Percentiles rank a stretch among this genome's conserved stretches.
Evolutionary conservation across 2,888 invertebrate genomes (phyloP).

Genomic region (Polyommatus iphigenia): DNA sequence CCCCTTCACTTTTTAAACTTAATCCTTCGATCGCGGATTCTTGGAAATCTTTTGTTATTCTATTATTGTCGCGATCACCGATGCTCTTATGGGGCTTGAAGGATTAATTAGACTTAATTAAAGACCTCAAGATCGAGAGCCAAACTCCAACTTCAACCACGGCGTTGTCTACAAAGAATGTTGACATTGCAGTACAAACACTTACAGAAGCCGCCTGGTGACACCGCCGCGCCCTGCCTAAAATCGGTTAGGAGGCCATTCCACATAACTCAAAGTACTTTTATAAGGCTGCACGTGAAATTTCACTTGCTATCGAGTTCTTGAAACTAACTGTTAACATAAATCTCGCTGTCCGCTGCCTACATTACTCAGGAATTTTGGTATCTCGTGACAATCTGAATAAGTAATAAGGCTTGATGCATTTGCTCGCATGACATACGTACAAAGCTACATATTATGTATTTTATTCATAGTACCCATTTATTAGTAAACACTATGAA

Average conservation of each 20-base stretch:
- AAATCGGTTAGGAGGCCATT: constrained; percentile 9
- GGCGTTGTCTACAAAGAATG: not conserved
- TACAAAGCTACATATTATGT: too few relatives aligned
- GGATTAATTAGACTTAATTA: too few relatives aligned
- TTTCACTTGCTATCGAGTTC: constrained; percentile 4
- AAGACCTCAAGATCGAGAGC: too few relatives aligned
- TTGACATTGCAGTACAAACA: not conserved
- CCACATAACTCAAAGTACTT: constrained; percentile 13
- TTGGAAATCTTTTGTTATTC: too few relatives aligned
- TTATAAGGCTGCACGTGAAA: not conserved
- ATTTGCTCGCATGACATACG: not conserved
- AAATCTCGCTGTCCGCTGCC: not conserved
- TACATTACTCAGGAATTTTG: not conserved
- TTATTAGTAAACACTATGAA: too few relatives aligned
- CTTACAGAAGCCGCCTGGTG: not conserved
- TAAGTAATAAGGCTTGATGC: not conserved
- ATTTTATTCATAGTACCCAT: too few relatives aligned
- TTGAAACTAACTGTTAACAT: not conserved
- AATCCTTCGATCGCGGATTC: too few relatives aligned
- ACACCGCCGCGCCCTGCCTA: constrained; percentile 5
- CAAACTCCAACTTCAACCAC: too few relatives aligned
- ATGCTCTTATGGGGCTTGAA: too few relatives aligned
- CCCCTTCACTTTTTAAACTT: too few relatives aligned
- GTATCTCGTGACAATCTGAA: not conserved
- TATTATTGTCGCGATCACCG: too few relatives aligned